Percentiles rank a stretch among this genome's conserved stretches.
phyloP scores from a whole-genome alignment of 2,888 invertebrate genomes.

The Glyphotaelius pellucidus region DNA sequence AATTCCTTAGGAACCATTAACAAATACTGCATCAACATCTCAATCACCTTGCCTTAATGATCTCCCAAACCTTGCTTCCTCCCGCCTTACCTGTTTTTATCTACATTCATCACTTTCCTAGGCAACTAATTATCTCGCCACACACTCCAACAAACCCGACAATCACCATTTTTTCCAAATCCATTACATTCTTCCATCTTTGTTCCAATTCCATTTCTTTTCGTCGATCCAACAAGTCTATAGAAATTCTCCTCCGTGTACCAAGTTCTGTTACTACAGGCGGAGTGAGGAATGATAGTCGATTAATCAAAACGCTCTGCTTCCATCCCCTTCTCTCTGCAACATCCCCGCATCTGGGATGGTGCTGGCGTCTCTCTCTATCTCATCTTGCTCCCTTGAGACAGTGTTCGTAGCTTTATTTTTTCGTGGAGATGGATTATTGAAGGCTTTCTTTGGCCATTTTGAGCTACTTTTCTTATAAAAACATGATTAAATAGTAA shows the following conservation, averaged over 20 bases:
- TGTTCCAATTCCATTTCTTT: constrained; percentile 52
- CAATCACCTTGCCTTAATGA: constrained; percentile 39
- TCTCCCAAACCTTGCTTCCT: constrained; percentile 11
- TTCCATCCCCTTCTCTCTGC: constrained; percentile 69
- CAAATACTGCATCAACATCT: constrained; percentile 27
- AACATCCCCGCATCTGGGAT: constrained; percentile 5
- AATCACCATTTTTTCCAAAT: constrained; percentile 49
- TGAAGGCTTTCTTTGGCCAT: constrained; percentile 47
- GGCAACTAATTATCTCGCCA: constrained; percentile 37
- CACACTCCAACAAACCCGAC: constrained; percentile 16
- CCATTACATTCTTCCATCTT: constrained; percentile 46
- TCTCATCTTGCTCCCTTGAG: constrained; percentile 77
- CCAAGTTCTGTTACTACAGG: constrained; percentile 41
- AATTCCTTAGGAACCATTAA: constrained; percentile 12
- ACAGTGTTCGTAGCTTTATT: constrained; percentile 76
- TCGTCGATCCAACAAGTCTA: constrained; percentile 48
- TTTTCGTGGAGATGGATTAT: constrained; percentile 70
- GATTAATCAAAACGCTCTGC: constrained; percentile 79
- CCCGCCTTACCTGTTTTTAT: constrained; percentile 35
- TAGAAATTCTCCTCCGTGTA: constrained; percentile 39
- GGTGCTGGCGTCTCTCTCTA: constrained; percentile 67
- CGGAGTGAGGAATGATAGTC: constrained; percentile 77
- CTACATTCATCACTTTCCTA: constrained; percentile 30
- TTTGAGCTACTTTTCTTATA: constrained; percentile 31
- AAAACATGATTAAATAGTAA: constrained; percentile 20